Base-by-base conservation (phyloP, 1,140 invertebrate genomes). In the Meloidogyne exigua region DNA sequence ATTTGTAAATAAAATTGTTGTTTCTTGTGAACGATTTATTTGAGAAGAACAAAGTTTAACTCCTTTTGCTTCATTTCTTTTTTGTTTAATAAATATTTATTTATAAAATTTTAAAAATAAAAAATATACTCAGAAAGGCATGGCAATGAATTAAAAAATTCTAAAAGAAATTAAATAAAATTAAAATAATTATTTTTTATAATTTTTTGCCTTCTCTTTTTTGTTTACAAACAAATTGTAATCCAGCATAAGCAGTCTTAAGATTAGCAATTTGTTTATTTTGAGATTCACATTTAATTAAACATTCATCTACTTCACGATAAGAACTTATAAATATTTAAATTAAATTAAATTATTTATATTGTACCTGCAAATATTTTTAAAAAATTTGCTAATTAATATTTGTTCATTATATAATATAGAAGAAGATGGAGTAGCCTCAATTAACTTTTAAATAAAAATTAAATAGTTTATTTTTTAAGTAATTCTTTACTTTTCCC, bases 151-250 rank as follows among this genome's bases (percentile, higher is more conserved):
- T 36, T 36, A 57, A 78, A 78, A 62, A 78, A 78, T 44, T 78
- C 76, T 78, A 10, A 36, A 78, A 49, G 39, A 68, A 26, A 12
- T 13, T 2, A 10, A 70, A 57, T n/a, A 75, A 71, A 75, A 25
- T 75, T 4, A 25, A 75, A 75, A 75, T 62, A 36, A 10, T 64
- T 72, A 4, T 26, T 13, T 28, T 10, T 21, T 77, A 3, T 21
- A 0, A 3, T 72, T 64, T 23, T 64, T 36, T 68, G 78, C 76
- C 76, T 68, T 66, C 74, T 44, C 63, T 64, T 25, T 28, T 66
- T 25, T 78, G 75, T 63, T 78, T 78, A 26, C 76, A 78, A 44
- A 78, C 49, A 72, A 78, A 78, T 49, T 78, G 74, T 23, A 78
- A 62, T 18, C 76, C 76, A 28, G 76, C 64, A 69, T 78, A 78